Percentiles rank a stretch among this genome's conserved stretches.
Conservation (phyloP, 2,113 vertebrate genomes). For the Mirza zaza region DNA sequence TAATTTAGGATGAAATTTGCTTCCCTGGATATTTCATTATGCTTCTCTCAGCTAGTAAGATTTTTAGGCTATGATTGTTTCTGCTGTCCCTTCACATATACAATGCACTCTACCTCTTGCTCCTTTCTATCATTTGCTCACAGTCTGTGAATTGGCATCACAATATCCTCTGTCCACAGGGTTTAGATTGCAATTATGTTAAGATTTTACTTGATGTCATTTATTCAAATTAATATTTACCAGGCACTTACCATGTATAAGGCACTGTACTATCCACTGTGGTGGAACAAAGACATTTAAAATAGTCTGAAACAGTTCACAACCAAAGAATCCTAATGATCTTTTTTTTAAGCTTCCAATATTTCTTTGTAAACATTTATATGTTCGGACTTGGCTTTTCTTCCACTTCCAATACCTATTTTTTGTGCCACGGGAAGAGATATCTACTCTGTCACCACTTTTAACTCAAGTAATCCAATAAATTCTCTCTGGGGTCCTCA, state of each 20-base stretch:
- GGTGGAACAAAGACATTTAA: conserved; percentile 22
- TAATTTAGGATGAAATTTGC: conserved; percentile 44
- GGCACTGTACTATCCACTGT: background rate
- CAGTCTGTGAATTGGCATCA: conserved; percentile 1
- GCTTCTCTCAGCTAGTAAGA: background rate
- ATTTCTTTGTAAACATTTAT: conserved; percentile 17
- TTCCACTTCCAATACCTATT: conserved; percentile 18
- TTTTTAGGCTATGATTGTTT: background rate
- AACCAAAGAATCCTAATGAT: conserved; percentile 6
- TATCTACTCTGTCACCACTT: background rate
- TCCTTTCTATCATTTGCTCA: conserved; percentile 12
- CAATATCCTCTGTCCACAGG: background rate
- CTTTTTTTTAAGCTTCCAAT: conserved; percentile 11
- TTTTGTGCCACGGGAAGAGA: conserved; percentile 23
- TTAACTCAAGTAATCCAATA: background rate
- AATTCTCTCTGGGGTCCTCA: background rate
- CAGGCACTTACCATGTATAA: background rate
- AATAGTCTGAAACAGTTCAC: background rate
- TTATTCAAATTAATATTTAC: conserved; percentile 48
- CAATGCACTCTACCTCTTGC: background rate
- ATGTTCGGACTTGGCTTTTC: conserved; percentile 39
- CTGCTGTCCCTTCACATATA: background rate
- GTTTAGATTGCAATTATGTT: background rate
- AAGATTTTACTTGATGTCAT: conserved; percentile 29
- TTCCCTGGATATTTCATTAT: background rate